phyloP scores from a whole-genome alignment of 2,113 vertebrate genomes.

The Labeo rohita region DNA sequence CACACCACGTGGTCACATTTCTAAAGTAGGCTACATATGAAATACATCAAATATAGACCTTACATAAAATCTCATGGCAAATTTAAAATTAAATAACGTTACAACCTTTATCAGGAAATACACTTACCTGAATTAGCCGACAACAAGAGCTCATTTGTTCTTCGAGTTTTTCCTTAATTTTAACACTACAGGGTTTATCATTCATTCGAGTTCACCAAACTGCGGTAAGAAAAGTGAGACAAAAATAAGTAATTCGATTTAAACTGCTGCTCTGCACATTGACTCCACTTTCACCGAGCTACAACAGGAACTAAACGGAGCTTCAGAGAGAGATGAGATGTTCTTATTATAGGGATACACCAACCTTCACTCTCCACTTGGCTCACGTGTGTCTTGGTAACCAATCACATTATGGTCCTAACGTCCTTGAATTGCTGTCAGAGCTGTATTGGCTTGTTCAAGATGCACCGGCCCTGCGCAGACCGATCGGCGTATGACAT shows the following conservation, averaged over 20 bases:
- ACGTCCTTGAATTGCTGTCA: not conserved
- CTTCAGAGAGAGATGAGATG: not conserved
- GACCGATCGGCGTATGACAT: too few relatives aligned
- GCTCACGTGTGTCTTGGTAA: not conserved
- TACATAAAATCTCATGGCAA: not conserved
- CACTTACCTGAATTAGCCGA: not conserved
- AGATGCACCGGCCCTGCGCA: too few relatives aligned
- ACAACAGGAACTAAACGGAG: fast-evolving
- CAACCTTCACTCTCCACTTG: not conserved
- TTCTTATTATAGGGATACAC: not conserved
- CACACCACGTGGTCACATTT: not conserved
- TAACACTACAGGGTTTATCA: not conserved
- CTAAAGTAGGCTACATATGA: not conserved
- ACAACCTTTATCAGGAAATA: not conserved
- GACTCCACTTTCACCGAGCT: fast-evolving
- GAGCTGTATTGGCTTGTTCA: not conserved
- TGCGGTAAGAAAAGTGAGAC: not conserved
- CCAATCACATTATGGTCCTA: not conserved
- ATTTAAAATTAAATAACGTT: not conserved
- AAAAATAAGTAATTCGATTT: not conserved
- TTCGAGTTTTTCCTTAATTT: not conserved
- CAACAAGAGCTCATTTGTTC: not conserved
- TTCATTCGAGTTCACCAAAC: not conserved
- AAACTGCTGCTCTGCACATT: not conserved
- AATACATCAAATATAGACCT: not conserved